A percentile compares a stretch with the other conserved stretches of the same genome.
These are phyloP conservation scores for Dryomyza anilis DNA, from an alignment of 2,888 invertebrate genomes.

Conservation along the genomic window DNA sequence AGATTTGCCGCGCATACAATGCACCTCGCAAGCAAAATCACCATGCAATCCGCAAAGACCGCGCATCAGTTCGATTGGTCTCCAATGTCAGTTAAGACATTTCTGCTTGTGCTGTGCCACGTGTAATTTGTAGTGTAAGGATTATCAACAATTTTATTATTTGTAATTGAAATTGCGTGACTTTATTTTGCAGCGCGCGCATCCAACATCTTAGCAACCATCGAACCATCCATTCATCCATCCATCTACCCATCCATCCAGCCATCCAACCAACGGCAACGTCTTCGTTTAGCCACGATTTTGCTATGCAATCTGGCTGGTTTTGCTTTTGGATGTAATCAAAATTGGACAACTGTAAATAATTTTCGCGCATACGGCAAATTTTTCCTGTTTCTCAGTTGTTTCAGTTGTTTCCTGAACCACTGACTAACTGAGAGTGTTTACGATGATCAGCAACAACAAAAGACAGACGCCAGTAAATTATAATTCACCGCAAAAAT, in stretches of 20 bases:
- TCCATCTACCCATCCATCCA: neutral
- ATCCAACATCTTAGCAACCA: neutral
- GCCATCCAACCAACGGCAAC: too few species aligned
- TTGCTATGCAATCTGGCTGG: neutral
- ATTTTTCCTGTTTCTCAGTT: neutral
- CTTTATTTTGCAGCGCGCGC: conserved; percentile 18
- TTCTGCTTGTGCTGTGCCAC: neutral
- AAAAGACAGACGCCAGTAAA: neutral
- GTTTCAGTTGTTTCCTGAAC: neutral
- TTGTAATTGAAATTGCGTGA: conserved; percentile 27
- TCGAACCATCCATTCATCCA: neutral
- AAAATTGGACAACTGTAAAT: conserved; percentile 14
- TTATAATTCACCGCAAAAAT: too few species aligned
- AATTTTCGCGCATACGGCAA: neutral
- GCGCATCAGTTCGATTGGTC: too few species aligned
- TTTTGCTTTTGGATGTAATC: conserved; percentile 9
- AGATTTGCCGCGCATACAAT: too few species aligned
- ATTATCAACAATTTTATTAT: conserved; percentile 27
- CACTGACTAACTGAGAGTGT: neutral
- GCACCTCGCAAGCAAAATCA: neutral
- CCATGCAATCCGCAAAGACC: too few species aligned
- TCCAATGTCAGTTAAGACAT: too few species aligned
- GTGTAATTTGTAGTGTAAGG: conserved; percentile 24
- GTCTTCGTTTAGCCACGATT: too few species aligned
- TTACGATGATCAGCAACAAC: neutral